Evolutionary conservation across 2,888 invertebrate genomes (phyloP), one percentile per base, ranked within the genome.

Genomic region (Tenthredo livida): DNA sequence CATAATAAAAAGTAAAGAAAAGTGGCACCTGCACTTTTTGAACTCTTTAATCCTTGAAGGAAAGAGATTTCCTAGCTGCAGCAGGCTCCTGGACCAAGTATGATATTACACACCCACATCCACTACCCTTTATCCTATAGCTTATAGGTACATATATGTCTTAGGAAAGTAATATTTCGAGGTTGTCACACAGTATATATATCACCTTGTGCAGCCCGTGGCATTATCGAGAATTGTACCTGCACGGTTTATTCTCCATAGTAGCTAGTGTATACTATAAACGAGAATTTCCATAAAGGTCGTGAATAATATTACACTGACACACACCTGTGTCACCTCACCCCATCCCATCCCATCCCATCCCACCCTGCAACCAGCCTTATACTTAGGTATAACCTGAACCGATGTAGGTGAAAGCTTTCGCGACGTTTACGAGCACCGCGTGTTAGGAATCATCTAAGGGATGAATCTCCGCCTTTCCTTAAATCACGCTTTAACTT

Each of bases 341-440:
- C n/a, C n/a, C n/a, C n/a, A n/a, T n/a, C n/a, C n/a, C n/a, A n/a
- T 4, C 33, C 3, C 2, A 33, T n/a, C n/a, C n/a, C 33, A 2
- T 4, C 33, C 33, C 33, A 33, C 33, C 33, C 4, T 33, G 29
- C 29, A 29, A 2, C 61, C 61, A 33, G 21, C 70, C 33, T 33
- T 37, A n/a, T 15, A 29, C 25, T 10, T n/a, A n/a, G n/a, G n/a
- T n/a, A 3, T 33, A 3, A 12, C 25, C 37, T 37, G 17, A 70
- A 70, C 33, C n/a, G 70, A 40, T 37, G 70, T n/a, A 70, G 70
- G 70, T 43, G 67, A 43, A 25, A 73, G 43, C 21, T 17, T 73
- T 73, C 73, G 73, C 43, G 73, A 43, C 73, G 29, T 73, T 73
- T 73, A 43, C 43, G 73, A 73, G 73, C 73, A 73, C 40, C 40